Conservation (phyloP, 2,797 vertebrate genomes). For the Rachycentron canadum region DNA sequence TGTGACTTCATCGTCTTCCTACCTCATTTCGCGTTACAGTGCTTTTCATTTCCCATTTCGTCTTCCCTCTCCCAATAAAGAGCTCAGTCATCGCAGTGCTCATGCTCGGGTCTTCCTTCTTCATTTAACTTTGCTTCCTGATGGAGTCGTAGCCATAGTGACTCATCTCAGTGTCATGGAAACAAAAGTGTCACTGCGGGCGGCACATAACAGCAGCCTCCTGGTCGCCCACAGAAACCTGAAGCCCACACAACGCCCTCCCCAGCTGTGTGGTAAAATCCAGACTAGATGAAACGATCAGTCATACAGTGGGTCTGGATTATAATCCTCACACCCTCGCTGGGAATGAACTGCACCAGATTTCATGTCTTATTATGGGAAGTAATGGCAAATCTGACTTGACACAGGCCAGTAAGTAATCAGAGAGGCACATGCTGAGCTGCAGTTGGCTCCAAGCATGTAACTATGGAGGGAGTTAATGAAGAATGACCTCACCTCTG, state of each 20-base stretch:
- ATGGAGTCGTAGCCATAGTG: slow-evolving; percentile 37
- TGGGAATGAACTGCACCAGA: not conserved
- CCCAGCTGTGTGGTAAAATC: slow-evolving; percentile 8
- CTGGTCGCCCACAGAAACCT: slow-evolving; percentile 25
- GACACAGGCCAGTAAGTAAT: slow-evolving; percentile 19
- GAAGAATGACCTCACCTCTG: slow-evolving; percentile 42
- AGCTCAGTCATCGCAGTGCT: not conserved
- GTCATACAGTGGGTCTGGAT: slow-evolving; percentile 10
- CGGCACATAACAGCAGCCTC: slow-evolving; percentile 5
- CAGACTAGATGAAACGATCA: not conserved
- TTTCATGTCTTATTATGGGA: slow-evolving; percentile 19
- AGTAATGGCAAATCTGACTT: slow-evolving; percentile 16
- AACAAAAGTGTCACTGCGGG: slow-evolving; percentile 43
- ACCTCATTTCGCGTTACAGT: not conserved
- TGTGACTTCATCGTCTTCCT: not conserved
- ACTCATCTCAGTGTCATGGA: slow-evolving; percentile 64
- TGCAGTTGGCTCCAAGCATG: slow-evolving; percentile 32
- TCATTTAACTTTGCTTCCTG: slow-evolving; percentile 19
- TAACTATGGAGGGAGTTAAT: slow-evolving; percentile 51
- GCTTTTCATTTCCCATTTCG: slow-evolving; percentile 16
- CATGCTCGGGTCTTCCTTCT: slow-evolving; percentile 1
- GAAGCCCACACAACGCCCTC: slow-evolving; percentile 12
- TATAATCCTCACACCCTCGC: slow-evolving; percentile 19
- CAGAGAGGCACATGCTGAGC: slow-evolving; percentile 25
- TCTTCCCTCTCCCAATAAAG: slow-evolving; percentile 11